Base-by-base conservation (phyloP, 1,140 invertebrate genomes). In the Drosophila pallidifrons region DNA sequence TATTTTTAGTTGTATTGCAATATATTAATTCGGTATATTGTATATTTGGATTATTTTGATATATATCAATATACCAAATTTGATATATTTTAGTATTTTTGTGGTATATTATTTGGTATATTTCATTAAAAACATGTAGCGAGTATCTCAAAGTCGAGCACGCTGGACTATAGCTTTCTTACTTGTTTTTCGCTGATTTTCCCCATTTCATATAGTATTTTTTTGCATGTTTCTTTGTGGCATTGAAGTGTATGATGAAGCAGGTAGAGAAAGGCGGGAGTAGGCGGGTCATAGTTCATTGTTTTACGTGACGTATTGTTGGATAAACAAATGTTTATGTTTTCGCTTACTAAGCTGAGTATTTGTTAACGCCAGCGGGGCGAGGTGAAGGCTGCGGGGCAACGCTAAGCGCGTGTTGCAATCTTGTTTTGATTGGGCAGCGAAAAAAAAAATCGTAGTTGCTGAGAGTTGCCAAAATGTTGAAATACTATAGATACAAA, bases 241-340 rank as follows among this genome's bases (percentile, higher is more conserved):
- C n/a, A 3, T 25, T 54, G 16, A 46, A 30, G 61, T 41, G 41
- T 16, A 7, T 32, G 38, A 55, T 2, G 7, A 25, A 13, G 25
- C 32, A 2, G 35, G 41, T 25, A 32, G 32, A 32, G 32, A 38
- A 10, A 11, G 20, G 41, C 2, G 41, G 6, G 28, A 25, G 59
- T 68, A 68, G 64, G 55, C 46, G 30, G 70, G 25, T 35, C 46
- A 47, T 30, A 64, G 75, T 66, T 81, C 78, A 86, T 86, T 85
- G 82, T 81, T 72, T 59, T 58, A 67, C 75, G 57, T 77, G 69
- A 67, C 69, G 70, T 58, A 77, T 75, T 75, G 68, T 69, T 85
- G 74, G 61, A 59, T 64, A 75, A 86, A 85, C 75, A 85, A 85
- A 86, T 86, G 78, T 85, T 86, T 86, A 86, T 78, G 63, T 81